Conservation (phyloP, 2,113 vertebrate species). For the Scalopus aquaticus region DNA sequence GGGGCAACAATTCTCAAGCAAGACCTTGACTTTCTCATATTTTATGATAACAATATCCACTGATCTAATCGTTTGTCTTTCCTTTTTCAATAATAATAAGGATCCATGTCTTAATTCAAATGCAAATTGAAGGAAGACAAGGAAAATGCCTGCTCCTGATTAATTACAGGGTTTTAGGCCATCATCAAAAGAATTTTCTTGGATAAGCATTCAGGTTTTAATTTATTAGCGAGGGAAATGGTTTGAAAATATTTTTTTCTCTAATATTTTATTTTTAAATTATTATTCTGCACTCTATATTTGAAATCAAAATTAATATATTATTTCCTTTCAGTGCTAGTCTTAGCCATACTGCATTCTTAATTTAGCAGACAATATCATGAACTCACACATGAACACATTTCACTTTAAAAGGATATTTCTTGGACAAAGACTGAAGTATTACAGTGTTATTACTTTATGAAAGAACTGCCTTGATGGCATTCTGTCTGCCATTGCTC, state of each 20-base stretch:
- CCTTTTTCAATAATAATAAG: neutral
- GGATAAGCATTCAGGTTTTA: neutral
- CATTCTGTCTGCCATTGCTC: neutral
- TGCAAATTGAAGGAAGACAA: neutral
- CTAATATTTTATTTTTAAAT: neutral
- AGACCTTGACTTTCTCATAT: neutral
- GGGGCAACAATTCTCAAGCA: neutral
- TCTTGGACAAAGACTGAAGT: neutral
- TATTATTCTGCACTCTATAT: neutral
- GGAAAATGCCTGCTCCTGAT: neutral
- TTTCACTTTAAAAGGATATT: neutral
- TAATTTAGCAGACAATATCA: neutral
- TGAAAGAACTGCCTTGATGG: neutral
- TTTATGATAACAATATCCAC: neutral
- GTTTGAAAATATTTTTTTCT: neutral
- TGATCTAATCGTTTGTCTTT: neutral
- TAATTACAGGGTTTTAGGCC: neutral
- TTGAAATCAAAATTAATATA: neutral
- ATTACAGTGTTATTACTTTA: neutral
- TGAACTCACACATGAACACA: neutral
- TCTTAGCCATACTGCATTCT: neutral
- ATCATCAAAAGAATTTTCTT: neutral
- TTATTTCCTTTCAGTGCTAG: neutral
- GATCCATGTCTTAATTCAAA: neutral
- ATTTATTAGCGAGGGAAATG: neutral